Conservation (phyloP, 2,888 invertebrate genomes). For the Andrena dorsata region DNA sequence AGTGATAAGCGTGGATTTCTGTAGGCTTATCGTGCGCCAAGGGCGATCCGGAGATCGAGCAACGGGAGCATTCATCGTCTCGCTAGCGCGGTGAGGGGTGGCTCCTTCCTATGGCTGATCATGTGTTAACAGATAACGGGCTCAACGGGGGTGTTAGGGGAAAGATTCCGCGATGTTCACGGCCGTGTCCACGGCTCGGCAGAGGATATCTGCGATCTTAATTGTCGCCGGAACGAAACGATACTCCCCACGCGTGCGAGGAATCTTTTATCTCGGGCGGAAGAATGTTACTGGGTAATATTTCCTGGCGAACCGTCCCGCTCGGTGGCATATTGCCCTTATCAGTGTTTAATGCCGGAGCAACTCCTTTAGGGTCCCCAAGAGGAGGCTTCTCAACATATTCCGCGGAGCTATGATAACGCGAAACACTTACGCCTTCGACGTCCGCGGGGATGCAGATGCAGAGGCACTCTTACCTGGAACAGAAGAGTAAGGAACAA, state of each 20-base stretch:
- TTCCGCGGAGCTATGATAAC: slow-evolving; percentile 1
- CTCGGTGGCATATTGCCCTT: slow-evolving; percentile 16
- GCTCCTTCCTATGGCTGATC: slow-evolving; percentile 71
- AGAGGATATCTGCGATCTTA: slow-evolving; percentile 41
- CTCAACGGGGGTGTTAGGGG: slow-evolving; percentile 25
- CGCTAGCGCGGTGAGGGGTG: slow-evolving; percentile 23
- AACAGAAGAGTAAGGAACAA: not conserved
- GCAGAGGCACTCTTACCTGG: not conserved
- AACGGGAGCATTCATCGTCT: slow-evolving; percentile 24
- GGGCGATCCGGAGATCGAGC: slow-evolving; percentile 8
- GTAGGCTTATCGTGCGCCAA: slow-evolving; percentile 27
- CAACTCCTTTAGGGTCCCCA: not conserved
- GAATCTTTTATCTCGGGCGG: slow-evolving; percentile 23
- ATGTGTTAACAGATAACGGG: slow-evolving; percentile 80
- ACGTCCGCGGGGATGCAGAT: not conserved
- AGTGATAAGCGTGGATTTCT: not conserved
- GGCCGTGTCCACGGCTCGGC: not conserved
- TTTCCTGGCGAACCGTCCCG: not conserved
- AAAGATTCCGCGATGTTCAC: slow-evolving; percentile 23
- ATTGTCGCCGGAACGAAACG: slow-evolving; percentile 24
- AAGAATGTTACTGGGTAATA: slow-evolving; percentile 16
- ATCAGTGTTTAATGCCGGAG: slow-evolving; percentile 25
- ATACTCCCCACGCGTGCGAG: not conserved
- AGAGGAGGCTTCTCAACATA: not conserved
- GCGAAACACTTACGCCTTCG: not conserved